These are phyloP conservation scores for Liasis olivaceus DNA, from an alignment of 2,797 vertebrate species.

Conservation along the genomic window DNA sequence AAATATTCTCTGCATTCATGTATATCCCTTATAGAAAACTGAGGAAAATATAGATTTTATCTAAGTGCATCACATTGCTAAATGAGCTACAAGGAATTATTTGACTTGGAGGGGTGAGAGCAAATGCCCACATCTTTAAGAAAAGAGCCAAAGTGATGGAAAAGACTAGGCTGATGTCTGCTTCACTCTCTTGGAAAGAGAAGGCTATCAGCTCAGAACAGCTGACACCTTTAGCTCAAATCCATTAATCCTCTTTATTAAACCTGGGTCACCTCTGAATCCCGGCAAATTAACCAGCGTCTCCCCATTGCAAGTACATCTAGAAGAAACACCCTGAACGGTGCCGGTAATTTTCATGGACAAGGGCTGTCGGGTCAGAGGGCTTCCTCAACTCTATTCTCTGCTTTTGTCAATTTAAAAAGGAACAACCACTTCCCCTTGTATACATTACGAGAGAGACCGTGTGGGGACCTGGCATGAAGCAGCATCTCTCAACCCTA, in stretches of 20 bases:
- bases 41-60: not conserved
- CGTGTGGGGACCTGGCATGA: not conserved
- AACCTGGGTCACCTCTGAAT: conserved; percentile 79
- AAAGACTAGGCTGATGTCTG: conserved; percentile 55
- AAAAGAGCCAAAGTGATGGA: conserved; percentile 21
- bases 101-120: not conserved
- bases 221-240: conserved; percentile 81
- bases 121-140: conserved; percentile 10
- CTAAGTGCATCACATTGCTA: not conserved
- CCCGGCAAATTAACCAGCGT: conserved; percentile 79
- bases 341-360: conserved; percentile 74
- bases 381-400: conserved; percentile 67
- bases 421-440: conserved; percentile 68
- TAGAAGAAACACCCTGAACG: conserved; percentile 62
- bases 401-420: conserved; percentile 77
- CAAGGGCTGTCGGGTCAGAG: conserved; percentile 70
- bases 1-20: not conserved
- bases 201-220: conserved; percentile 79
- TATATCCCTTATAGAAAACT: not conserved
- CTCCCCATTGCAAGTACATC: conserved; percentile 75
- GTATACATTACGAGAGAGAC: conserved; percentile 65
- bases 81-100: conserved; percentile 28
- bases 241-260: conserved; percentile 85
- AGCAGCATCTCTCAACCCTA: not conserved
- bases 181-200: conserved; percentile 69